A percentile compares a stretch with the other conserved stretches of the same genome.
Conservation (phyloP, 1,140 invertebrate genomes). For the Bombus vancouverensis region DNA sequence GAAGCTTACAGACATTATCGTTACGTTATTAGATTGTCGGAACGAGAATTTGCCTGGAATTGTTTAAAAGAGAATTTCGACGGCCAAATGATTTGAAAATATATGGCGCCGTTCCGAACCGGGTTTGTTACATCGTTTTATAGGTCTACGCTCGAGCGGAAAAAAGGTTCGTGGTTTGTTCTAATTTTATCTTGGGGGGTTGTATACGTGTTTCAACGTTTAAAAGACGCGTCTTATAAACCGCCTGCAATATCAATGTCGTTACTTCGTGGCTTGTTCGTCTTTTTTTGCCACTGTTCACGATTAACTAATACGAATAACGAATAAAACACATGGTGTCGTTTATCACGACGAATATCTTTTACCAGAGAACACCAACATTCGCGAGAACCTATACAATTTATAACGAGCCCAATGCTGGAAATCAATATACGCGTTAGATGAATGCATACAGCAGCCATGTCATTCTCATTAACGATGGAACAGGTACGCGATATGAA, state of each 20-base stretch:
- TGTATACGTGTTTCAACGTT: conserved; percentile 39
- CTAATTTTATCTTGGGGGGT: conserved; percentile 59
- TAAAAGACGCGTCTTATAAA: conserved; percentile 4
- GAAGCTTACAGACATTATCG: background rate
- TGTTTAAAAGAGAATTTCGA: too few species aligned
- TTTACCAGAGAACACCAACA: background rate
- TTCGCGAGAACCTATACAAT: background rate
- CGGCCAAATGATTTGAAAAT: background rate
- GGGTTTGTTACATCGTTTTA: conserved; percentile 20
- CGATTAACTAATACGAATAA: background rate
- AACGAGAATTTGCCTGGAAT: too few species aligned
- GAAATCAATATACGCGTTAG: background rate
- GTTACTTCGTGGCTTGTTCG: background rate
- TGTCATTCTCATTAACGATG: background rate
- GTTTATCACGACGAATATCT: background rate
- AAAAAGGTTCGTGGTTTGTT: conserved; percentile 44
- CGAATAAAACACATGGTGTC: background rate
- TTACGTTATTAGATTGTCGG: background rate
- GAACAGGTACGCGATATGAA: background rate
- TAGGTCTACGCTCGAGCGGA: background rate
- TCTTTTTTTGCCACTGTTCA: background rate
- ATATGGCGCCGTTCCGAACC: background rate
- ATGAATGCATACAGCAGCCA: background rate
- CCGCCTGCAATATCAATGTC: background rate
- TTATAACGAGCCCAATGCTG: background rate